Evolutionary conservation across 2,797 vertebrate species (phyloP).

Genomic region (Darevskia mixta): DNA sequence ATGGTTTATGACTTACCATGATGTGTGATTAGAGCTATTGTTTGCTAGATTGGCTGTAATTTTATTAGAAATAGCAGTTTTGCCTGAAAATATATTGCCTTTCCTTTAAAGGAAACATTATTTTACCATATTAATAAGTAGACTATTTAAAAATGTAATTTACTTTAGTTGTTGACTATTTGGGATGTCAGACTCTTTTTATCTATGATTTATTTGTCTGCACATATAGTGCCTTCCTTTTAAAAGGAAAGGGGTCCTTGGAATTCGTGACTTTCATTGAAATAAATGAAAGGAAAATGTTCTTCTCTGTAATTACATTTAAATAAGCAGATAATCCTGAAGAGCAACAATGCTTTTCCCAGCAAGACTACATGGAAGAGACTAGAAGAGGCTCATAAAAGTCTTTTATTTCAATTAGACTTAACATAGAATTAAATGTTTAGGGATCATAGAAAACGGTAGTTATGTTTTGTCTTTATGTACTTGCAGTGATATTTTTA

Average conservation of each 20-base stretch:
- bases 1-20: too few relatives aligned
- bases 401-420: constrained; percentile 51
- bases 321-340: neutral
- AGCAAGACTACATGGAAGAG: constrained; percentile 27
- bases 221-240: neutral
- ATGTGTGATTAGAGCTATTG: too few relatives aligned
- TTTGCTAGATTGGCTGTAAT: neutral
- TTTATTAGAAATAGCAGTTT: neutral
- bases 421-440: constrained; percentile 54
- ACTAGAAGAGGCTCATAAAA: constrained; percentile 32
- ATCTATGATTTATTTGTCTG: neutral
- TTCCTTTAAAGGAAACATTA: neutral
- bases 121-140: constrained; percentile 35
- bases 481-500: constrained; percentile 51
- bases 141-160: neutral
- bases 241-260: neutral
- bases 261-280: neutral
- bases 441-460: constrained; percentile 48
- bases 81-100: neutral
- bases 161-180: constrained; percentile 19
- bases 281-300: constrained; percentile 15
- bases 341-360: neutral
- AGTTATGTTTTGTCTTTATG: constrained; percentile 29
- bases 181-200: neutral
- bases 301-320: constrained; percentile 19